Conservation (phyloP, 2,888 invertebrate species). For the Xestia sexstrigata region DNA sequence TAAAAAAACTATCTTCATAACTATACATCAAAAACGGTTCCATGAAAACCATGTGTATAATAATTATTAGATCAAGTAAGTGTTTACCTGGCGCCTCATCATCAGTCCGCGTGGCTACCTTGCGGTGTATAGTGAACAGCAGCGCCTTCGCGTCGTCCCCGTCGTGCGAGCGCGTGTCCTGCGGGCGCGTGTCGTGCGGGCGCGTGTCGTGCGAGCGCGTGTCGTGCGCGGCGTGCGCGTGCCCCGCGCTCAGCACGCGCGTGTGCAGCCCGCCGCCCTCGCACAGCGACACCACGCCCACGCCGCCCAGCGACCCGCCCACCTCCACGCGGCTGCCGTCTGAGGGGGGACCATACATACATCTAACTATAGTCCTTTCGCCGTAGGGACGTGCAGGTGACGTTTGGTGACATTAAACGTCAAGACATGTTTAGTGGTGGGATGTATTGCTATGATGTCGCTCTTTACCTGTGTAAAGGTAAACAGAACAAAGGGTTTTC, state of each 20-base stretch:
- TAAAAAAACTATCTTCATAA: background rate
- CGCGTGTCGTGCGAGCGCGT: constrained; percentile 74
- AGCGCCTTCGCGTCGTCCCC: constrained; percentile 75
- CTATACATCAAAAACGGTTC: background rate
- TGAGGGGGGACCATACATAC: constrained; percentile 58
- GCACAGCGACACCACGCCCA: constrained; percentile 97
- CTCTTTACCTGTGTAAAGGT: no score
- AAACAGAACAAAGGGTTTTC: no score
- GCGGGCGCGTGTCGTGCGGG: constrained; percentile 67
- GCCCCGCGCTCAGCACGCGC: constrained; percentile 96
- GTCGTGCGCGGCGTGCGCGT: constrained; percentile 93
- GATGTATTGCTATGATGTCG: no score
- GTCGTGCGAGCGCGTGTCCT: constrained; percentile 51
- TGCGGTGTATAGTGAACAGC: constrained; percentile 78
- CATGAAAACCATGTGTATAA: background rate
- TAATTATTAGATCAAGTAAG: background rate
- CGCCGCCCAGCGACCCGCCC: constrained; percentile 97
- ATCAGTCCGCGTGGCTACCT: constrained; percentile 31
- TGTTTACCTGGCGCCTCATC: constrained; percentile 73
- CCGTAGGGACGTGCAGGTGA: no score
- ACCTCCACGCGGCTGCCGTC: constrained; percentile 91
- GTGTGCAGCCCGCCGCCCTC: constrained; percentile 96
- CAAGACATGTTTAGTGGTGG: no score
- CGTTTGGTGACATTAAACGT: no score
- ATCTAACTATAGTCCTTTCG: no score